These are phyloP conservation scores for Ascidia mentula DNA, from an alignment of 23 tunicate species.

Conservation along the genomic window DNA sequence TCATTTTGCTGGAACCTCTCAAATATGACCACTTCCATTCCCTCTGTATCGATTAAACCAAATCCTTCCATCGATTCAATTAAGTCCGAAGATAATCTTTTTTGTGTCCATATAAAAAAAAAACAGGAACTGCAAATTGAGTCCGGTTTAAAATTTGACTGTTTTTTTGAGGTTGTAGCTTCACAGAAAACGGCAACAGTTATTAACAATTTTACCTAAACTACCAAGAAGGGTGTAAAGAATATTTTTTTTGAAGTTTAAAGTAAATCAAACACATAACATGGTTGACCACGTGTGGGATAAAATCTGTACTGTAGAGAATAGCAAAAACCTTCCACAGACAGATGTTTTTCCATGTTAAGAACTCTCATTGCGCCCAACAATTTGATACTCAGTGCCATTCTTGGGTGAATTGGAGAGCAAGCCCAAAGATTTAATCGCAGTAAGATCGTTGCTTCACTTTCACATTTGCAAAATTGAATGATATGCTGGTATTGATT, in stretches of 20 bases:
- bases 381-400: neutral
- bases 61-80: neutral
- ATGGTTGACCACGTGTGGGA: neutral
- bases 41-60: neutral
- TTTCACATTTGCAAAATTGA: neutral
- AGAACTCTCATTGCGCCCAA: neutral
- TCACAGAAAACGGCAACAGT: neutral
- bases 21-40: neutral
- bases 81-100: too few relatives aligned
- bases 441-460: neutral
- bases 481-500: neutral
- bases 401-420: neutral
- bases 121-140: constrained; percentile 21
- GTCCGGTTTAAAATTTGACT: neutral
- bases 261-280: neutral
- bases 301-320: too few relatives aligned
- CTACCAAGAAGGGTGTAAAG: neutral
- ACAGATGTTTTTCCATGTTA: neutral
- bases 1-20: neutral
- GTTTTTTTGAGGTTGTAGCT: neutral
- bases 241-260: neutral
- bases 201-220: neutral
- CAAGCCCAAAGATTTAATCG: neutral
- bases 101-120: constrained; percentile 22
- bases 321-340: neutral